Base-by-base conservation (phyloP, 2,113 vertebrate species). In the Vidua chalybeata region DNA sequence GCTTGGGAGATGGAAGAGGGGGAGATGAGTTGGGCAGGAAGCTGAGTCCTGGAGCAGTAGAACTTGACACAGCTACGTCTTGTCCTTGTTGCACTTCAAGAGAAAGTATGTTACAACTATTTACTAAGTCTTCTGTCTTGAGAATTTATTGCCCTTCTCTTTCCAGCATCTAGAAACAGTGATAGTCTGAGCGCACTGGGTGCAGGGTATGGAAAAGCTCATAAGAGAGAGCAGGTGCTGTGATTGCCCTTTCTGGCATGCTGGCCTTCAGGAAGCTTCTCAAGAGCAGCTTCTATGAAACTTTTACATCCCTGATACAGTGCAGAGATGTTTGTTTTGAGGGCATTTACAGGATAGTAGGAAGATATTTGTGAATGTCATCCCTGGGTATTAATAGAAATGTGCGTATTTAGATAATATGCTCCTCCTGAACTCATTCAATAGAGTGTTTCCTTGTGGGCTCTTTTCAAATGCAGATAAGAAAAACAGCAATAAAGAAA, bases 101-200 rank as follows among this genome's bases (percentile, higher is more conserved):
- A 59, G 28, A 12, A 52, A 23, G 10, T 12, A 6, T 33, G 17
- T 61, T 67, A 28, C 0, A 4, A 10, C 15, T 83, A 4, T 14
- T 4, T 72, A 11, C 26, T 45, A 11, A 23, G n/a, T 69, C 28
- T 73, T 85, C 35, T 72, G 5, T 72, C n/a, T 87, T 69, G 23
- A 59, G 15, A 67, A 46, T 71, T 27, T 63, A 52, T 52, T 78
- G 4, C 63, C 15, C 26, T 28, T 37, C 45, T 63, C 16, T 66
- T 90, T 77, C 7, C 3, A 41, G 51, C 81, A 30, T 35, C 26
- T 23, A 48, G 56, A 71, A 66, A 15, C 0, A 0, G 26, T 0
- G 3, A 11, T 28, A 1, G 0, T 39, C 21, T 73, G 33, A 71
- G n/a, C 1, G 1, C 1, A 0, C 9, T 69, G 46, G 31, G 26